Percentiles rank a stretch among this genome's conserved stretches.
Evolutionary conservation across 2,113 vertebrate genomes (phyloP).

Genomic region (Pogona vitticeps): DNA sequence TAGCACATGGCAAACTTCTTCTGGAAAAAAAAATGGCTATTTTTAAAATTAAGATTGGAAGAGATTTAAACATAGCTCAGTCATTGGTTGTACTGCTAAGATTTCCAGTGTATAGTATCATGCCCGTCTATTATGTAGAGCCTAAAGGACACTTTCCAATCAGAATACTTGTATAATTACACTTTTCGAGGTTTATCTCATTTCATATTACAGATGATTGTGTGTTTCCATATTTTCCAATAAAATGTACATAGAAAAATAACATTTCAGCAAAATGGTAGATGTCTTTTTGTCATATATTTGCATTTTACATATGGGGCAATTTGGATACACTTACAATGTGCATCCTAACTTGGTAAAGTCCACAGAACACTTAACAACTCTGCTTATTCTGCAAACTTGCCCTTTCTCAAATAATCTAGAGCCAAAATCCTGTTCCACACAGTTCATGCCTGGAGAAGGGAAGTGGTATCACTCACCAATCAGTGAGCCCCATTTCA

Average conservation of each 20-base stretch:
- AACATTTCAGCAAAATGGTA: not conserved
- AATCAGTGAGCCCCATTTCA: too few species aligned
- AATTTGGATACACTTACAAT: not conserved
- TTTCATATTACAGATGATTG: not conserved
- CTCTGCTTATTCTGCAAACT: not conserved
- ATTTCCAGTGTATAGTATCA: not conserved
- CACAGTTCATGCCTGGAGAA: too few species aligned
- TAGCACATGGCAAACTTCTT: not conserved
- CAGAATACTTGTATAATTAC: not conserved
- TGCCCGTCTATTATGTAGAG: not conserved
- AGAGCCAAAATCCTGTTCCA: too few species aligned
- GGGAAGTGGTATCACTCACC: too few species aligned
- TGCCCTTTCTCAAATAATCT: too few species aligned
- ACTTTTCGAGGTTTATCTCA: not conserved
- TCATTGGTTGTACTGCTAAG: not conserved
- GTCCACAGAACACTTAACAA: not conserved
- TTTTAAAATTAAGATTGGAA: not conserved
- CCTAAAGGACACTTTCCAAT: not conserved
- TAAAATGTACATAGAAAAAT: not conserved
- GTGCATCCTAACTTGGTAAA: not conserved
- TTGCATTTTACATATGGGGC: not conserved
- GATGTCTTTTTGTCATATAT: not conserved
- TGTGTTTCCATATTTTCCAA: not conserved
- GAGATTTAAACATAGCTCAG: not conserved
- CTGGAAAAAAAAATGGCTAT: not conserved